phyloP scores from a whole-genome alignment of 2,113 vertebrate genomes.

The Ceyx melanurus region DNA sequence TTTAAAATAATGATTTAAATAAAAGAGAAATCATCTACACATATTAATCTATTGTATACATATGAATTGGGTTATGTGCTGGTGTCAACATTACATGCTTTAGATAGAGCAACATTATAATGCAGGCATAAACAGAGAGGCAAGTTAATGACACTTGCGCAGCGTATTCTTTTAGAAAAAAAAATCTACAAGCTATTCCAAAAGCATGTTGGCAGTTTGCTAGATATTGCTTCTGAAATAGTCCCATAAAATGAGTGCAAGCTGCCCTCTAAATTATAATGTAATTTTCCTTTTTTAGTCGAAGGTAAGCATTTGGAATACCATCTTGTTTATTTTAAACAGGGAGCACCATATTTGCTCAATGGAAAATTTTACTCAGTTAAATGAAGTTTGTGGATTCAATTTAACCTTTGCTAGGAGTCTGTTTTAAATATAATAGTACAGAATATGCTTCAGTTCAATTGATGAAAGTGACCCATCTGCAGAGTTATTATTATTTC shows the following conservation, averaged over 20 bases:
- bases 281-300: conserved; percentile 40
- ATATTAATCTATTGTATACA: not conserved
- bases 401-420: not conserved
- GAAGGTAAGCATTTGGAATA: conserved; percentile 22
- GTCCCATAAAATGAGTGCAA: conserved; percentile 31
- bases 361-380: conserved; percentile 11
- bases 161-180: conserved; percentile 18
- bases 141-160: conserved; percentile 21
- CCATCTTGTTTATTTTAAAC: not conserved
- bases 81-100: not conserved
- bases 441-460: not conserved
- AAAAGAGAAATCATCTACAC: not conserved
- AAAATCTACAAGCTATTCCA: conserved; percentile 23
- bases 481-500: not conserved
- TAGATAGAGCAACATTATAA: not conserved
- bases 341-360: not conserved
- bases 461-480: not conserved
- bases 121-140: not conserved
- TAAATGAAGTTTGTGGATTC: not conserved
- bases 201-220: conserved; percentile 8
- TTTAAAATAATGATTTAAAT: not conserved
- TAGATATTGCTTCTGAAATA: conserved; percentile 46
- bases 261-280: conserved; percentile 44
- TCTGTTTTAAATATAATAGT: not conserved
- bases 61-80: not conserved